Evolutionary conservation across 2,888 invertebrate species (phyloP).

Genomic region (Catocala fraxini): DNA sequence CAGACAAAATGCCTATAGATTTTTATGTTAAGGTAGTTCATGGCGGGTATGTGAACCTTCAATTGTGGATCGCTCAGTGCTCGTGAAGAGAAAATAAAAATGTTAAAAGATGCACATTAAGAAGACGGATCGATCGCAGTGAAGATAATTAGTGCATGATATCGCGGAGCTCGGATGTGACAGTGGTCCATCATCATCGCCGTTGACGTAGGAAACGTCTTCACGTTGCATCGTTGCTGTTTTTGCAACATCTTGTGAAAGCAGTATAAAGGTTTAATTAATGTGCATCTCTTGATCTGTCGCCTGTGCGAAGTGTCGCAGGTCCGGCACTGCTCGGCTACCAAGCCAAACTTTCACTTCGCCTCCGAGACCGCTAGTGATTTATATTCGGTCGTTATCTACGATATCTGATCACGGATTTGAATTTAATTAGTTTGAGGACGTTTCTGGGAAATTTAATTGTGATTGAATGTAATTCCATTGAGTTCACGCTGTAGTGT

Average conservation of each 20-base stretch:
- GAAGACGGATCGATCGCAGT: conserved; percentile 28
- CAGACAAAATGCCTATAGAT: conserved; percentile 56
- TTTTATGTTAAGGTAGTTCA: conserved; percentile 43
- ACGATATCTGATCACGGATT: conserved; percentile 73
- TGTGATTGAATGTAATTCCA: conserved; percentile 27
- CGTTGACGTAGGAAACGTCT: conserved; percentile 3
- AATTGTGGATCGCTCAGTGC: conserved; percentile 32
- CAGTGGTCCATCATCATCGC: conserved; percentile 42
- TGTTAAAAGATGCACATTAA: conserved; percentile 28
- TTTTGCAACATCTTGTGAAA: conserved; percentile 68
- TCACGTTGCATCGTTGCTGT: conserved; percentile 37
- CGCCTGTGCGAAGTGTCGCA: conserved; percentile 65
- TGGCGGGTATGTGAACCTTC: conserved; percentile 42
- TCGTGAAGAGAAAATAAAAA: conserved; percentile 26
- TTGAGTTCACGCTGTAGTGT: conserved; percentile 23
- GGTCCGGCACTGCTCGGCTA: conserved; percentile 64
- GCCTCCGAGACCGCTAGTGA: conserved; percentile 64
- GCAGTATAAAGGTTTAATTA: conserved; percentile 64
- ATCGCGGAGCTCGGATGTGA: conserved; percentile 45
- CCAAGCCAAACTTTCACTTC: conserved; percentile 78
- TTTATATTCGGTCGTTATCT: conserved; percentile 75
- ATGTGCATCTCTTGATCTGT: conserved; percentile 68
- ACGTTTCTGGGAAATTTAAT: conserved; percentile 40
- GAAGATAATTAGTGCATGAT: conserved; percentile 40
- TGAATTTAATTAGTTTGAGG: conserved; percentile 58